Base-by-base conservation (phyloP, 2,888 invertebrate species). In the Epinotia ramella region DNA sequence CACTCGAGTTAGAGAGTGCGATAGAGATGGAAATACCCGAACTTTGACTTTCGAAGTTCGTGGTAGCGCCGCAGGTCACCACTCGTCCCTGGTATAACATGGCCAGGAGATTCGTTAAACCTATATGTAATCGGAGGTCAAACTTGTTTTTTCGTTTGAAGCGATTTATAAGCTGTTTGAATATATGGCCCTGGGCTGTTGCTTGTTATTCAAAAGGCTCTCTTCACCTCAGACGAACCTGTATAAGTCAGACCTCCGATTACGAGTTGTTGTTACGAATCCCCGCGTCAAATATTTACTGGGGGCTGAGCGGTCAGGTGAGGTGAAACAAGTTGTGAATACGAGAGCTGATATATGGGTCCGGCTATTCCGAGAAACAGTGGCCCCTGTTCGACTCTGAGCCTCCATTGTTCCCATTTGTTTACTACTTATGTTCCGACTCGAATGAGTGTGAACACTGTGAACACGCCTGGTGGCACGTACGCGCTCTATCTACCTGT, bases 301-400 rank as follows among this genome's bases (percentile, higher is more conserved):
- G 13, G n/a, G 40, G 4, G 53, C 7, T n/a, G 6, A 53, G 53
- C n/a, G 16, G 53, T 53, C n/a, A 16, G 53, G n/a, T 53, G 53
- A 16, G 53, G 53, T 53, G 53, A 13, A 53, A n/a, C 53, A 53
- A 53, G 53, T 53, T 53, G 13, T 53, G 53, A 53, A 53, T n/a
- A 53, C n/a, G n/a, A n/a, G n/a, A 2, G 53, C 53, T 53, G 74
- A 77, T 78, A 77, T 79, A 79, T 70, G 78, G 76, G 86, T 83
- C 86, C 84, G 84, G 77, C 80, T 86, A 82, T 91, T 89, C 89
- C 79, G 76, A 87, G 90, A 90, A 91, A 92, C 91, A 91, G 90
- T 88, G 86, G 91, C 86, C 85, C 86, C 90, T 92, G 89, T 91
- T 86, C 79, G 71, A 53, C 83, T 88, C 81, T 82, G 87, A 86